Conservation (phyloP, 2,113 vertebrate species). For the Ictalurus punctatus region DNA sequence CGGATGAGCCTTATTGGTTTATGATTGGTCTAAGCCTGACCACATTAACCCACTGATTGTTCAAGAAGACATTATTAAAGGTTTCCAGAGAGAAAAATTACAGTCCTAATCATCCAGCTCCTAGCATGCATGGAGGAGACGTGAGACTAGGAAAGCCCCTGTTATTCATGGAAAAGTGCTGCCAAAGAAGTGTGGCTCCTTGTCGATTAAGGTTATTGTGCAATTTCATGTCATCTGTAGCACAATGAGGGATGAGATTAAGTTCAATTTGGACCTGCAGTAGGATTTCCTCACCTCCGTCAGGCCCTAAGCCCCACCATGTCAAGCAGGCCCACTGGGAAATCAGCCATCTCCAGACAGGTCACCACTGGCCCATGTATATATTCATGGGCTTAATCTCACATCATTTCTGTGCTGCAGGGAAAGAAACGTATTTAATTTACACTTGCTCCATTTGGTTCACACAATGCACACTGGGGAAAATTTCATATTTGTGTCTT, state of each 20-base stretch:
- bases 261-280: constrained; percentile 80
- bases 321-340: constrained; percentile 78
- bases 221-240: constrained; percentile 76
- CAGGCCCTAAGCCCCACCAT: constrained; percentile 71
- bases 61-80: constrained; percentile 72
- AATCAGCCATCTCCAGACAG: constrained; percentile 82
- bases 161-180: constrained; percentile 39
- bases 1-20: constrained; percentile 73
- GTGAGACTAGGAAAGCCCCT: constrained; percentile 50
- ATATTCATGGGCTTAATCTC: constrained; percentile 85
- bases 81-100: constrained; percentile 68
- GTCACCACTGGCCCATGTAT: constrained; percentile 80
- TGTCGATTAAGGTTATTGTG: constrained; percentile 79
- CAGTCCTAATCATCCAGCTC: constrained; percentile 65
- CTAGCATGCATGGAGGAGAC: constrained; percentile 59
- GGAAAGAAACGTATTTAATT: constrained; percentile 80
- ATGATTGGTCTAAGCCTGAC: constrained; percentile 74
- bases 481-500: constrained; percentile 48
- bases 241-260: constrained; percentile 82
- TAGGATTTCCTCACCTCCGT: constrained; percentile 78
- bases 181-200: constrained; percentile 55
- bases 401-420: constrained; percentile 74
- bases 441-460: constrained; percentile 55
- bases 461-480: constrained; percentile 56
- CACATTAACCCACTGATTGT: constrained; percentile 77